These are phyloP conservation scores for Lipotes vexillifer DNA, from an alignment of 2,113 vertebrate species.

Conservation along the genomic window DNA sequence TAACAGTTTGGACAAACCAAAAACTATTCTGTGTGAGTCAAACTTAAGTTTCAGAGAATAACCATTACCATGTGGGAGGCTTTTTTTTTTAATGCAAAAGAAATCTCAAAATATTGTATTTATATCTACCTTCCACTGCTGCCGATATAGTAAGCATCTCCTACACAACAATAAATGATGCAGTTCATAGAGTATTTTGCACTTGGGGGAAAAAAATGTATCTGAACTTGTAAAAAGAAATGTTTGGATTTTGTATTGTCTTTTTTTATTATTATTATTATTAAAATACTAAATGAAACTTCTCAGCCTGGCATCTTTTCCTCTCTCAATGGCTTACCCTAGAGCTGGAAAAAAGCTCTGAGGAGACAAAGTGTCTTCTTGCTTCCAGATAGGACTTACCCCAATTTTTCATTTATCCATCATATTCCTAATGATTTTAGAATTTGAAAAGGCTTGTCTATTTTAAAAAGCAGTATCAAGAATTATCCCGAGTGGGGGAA, in stretches of 20 bases:
- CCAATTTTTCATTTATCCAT: not conserved
- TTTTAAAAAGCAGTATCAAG: conserved; percentile 21
- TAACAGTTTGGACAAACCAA: conserved; percentile 62
- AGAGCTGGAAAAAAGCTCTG: not conserved
- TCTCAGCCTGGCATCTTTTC: conserved; percentile 69
- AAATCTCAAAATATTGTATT: conserved; percentile 74
- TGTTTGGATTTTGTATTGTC: conserved; percentile 99
- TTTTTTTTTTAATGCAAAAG: conserved; percentile 53
- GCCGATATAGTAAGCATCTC: conserved; percentile 63
- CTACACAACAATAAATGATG: conserved; percentile 77
- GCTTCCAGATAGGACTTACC: not conserved
- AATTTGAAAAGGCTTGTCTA: conserved; percentile 4
- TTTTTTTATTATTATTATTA: conserved; percentile 83
- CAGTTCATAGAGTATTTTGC: conserved; percentile 98
- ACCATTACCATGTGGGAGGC: conserved; percentile 39
- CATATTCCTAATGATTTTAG: conserved; percentile 15
- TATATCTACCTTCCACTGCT: conserved; percentile 76
- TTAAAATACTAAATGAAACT: conserved; percentile 84
- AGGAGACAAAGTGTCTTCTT: not conserved
- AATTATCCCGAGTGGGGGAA: not conserved
- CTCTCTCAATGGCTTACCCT: not conserved
- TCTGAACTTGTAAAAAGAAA: conserved; percentile 97
- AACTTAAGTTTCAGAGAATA: conserved; percentile 24
- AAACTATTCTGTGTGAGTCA: conserved; percentile 55
- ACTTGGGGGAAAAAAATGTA: conserved; percentile 92